A percentile compares a stretch with the other conserved stretches of the same genome.
These are phyloP conservation scores for Atta texana DNA, from an alignment of 1,140 invertebrate genomes.

Conservation along the genomic window DNA sequence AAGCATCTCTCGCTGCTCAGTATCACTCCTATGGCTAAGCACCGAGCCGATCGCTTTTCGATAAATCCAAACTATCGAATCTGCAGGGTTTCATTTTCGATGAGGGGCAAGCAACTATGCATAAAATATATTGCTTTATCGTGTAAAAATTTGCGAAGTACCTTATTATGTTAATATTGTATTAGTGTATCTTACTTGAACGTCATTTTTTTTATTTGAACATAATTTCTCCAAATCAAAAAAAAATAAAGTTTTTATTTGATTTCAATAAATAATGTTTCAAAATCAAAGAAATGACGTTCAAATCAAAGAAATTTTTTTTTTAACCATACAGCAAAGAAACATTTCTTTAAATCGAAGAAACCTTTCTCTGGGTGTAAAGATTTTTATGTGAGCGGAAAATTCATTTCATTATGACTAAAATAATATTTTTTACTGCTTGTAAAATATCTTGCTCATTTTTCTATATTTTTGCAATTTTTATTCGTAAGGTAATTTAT, in stretches of 20 bases:
- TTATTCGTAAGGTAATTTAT: background rate
- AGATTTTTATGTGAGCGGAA: background rate
- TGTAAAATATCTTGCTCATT: background rate
- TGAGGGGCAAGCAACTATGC: background rate
- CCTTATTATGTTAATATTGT: background rate
- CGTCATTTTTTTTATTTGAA: too few relatives aligned
- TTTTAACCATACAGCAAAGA: too few relatives aligned
- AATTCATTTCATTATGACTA: background rate
- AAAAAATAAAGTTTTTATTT: too few relatives aligned
- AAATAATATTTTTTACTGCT: background rate
- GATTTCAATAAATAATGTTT: too few relatives aligned
- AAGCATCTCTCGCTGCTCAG: background rate
- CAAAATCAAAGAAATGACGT: too few relatives aligned
- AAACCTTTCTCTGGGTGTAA: background rate
- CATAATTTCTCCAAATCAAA: too few relatives aligned
- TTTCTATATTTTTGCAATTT: background rate
- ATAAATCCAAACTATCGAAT: constrained; percentile 60
- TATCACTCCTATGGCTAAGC: constrained; percentile 17
- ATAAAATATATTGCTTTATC: constrained; percentile 47
- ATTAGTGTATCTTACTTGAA: background rate
- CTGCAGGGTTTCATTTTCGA: background rate
- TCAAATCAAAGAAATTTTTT: too few relatives aligned
- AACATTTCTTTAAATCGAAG: too few relatives aligned
- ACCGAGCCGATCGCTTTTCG: constrained; percentile 55
- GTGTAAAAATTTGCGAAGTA: constrained; percentile 12